Base-by-base conservation (phyloP, 2,797 vertebrate species). In the Tachyglossus aculeatus region DNA sequence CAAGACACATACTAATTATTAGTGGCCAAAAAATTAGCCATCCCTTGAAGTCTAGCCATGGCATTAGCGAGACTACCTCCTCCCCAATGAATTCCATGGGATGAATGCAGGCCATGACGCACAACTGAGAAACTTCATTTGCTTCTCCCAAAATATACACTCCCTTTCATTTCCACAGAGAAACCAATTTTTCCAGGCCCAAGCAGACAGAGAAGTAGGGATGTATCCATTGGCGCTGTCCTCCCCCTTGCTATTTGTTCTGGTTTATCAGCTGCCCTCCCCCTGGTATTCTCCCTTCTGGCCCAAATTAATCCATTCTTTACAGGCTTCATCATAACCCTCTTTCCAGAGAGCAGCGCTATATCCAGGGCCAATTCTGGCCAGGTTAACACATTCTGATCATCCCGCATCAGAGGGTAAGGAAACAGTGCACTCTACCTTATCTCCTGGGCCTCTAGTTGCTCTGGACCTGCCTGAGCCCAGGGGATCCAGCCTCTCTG, bases 21-120 rank as follows among this genome's bases (percentile, higher is more conserved):
- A 81, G 67, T 6, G 34, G 69, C 52, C 66, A 45, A 44, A 73
- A 77, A 79, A 67, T 61, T 51, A 83, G 75, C 57, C 78, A 74
- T 83, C 72, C 70, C 65, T 79, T 77, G 81, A 81, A 67, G 72
- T 67, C 51, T 32, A 50, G 67, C 62, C 47, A 27, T 29, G 40
- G 67, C 61, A 65, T 79, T 74, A 81, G 50, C 27, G 51, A 64
- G 47, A 71, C 51, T 56, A 78, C 50, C 41, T 50, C 25, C 41
- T n/a, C 15, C 38, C 27, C 8, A 33, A 9, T 19, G 18, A 44
- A 14, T 13, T 21, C 45, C 50, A 41, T 6, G 51, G 33, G 56
- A 52, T 51, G 37, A 64, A 43, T 19, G 21, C 9, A 6, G 44
- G 64, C 70, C 52, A 64, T 68, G 61, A 25, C 74, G 63, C 61